Evolutionary conservation across 2,888 invertebrate genomes (phyloP).

Genomic region (Drosophila tripunctata): DNA sequence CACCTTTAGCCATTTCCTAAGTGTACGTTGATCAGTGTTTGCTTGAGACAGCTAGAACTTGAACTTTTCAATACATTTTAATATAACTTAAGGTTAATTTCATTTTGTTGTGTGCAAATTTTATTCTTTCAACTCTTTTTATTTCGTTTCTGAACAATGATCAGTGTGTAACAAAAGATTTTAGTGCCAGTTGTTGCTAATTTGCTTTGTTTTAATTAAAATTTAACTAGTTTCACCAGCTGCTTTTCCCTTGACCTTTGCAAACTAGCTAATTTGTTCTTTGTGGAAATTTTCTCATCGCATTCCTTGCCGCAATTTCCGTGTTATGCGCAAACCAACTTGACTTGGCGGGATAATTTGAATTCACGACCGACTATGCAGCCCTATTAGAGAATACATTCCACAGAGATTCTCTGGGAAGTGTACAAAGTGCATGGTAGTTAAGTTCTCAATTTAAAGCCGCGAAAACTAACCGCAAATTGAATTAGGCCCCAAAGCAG

Average conservation of each 20-base stretch:
- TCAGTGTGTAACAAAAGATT: too few species aligned
- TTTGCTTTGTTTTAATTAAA: not conserved
- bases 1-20: too few species aligned
- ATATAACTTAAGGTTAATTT: too few species aligned
- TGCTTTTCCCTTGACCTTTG: not conserved
- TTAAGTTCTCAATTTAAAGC: conserved; percentile 38
- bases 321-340: conserved; percentile 22
- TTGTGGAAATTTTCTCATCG: conserved; percentile 9
- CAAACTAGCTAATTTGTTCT: not conserved
- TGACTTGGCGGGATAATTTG: conserved; percentile 29
- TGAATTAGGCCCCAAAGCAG: conserved; percentile 62
- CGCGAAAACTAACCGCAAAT: conserved; percentile 64
- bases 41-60: too few species aligned
- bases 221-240: not conserved
- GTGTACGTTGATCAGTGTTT: too few species aligned
- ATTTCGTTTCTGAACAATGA: too few species aligned
- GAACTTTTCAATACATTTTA: too few species aligned
- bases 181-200: too few species aligned
- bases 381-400: conserved; percentile 36
- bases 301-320: conserved; percentile 28
- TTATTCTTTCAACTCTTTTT: too few species aligned
- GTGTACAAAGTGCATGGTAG: conserved; percentile 16
- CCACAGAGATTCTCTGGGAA: conserved; percentile 39
- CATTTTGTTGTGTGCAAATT: too few species aligned
- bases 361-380: conserved; percentile 35